phyloP scores from a whole-genome alignment of 2,888 invertebrate genomes.

The Coronaproctus castanopsis region DNA sequence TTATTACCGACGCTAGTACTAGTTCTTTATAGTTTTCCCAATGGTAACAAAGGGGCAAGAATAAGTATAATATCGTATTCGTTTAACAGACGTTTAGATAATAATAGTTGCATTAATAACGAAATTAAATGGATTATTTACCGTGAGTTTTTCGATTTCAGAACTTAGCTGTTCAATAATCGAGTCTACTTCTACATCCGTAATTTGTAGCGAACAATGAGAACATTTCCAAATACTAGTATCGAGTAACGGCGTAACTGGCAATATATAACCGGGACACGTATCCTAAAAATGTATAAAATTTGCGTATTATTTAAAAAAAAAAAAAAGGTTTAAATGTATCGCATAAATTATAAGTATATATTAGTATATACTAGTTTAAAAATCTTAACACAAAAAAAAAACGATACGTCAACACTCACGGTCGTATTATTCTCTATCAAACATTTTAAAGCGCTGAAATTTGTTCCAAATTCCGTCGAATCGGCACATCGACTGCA shows the following conservation, averaged over 20 bases:
- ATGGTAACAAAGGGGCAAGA: no score
- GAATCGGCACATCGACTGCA: slow-evolving; percentile 57
- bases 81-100: no score
- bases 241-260: slow-evolving; percentile 39
- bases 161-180: slow-evolving; percentile 50
- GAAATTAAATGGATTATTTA: not conserved
- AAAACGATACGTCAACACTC: no score
- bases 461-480: slow-evolving; percentile 55
- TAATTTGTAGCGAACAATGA: slow-evolving; percentile 43
- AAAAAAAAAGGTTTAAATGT: no score
- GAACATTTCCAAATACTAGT: slow-evolving; percentile 57
- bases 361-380: no score
- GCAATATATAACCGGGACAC: slow-evolving; percentile 1
- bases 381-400: no score
- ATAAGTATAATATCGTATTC: no score
- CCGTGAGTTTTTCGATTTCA: slow-evolving; percentile 42
- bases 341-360: no score
- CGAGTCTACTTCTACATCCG: slow-evolving; percentile 41
- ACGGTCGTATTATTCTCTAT: slow-evolving; percentile 24
- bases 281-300: not conserved
- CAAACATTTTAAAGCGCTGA: slow-evolving; percentile 45
- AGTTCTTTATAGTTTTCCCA: no score
- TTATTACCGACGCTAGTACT: no score
- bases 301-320: not conserved
- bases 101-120: no score